Evolutionary conservation across 1,140 invertebrate species (phyloP).

Genomic region (Drosophila micromelanica): DNA sequence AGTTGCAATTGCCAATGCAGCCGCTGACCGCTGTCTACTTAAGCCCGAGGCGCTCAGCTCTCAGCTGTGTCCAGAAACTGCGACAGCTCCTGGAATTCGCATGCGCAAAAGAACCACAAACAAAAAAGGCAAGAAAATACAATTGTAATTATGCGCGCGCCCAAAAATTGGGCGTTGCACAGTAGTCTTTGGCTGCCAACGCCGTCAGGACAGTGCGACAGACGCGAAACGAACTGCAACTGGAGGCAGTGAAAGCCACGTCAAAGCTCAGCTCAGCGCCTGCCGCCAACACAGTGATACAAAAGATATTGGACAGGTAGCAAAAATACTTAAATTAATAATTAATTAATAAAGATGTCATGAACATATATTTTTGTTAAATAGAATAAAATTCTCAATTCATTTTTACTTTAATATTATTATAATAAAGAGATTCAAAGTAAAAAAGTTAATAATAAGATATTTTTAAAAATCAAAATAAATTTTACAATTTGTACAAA

Average conservation of each 20-base stretch:
- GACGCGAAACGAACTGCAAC: constrained; percentile 13
- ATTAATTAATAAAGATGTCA: too few relatives aligned
- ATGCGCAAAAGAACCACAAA: constrained; percentile 27
- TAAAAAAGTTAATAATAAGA: too few relatives aligned
- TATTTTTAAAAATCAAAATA: too few relatives aligned
- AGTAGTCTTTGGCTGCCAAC: constrained; percentile 76
- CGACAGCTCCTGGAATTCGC: constrained; percentile 77
- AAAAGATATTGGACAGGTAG: too few relatives aligned
- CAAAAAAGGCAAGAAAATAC: constrained; percentile 18
- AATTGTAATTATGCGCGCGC: constrained; percentile 66
- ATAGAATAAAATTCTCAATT: too few relatives aligned
- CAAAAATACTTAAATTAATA: too few relatives aligned
- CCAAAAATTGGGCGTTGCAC: constrained; percentile 70
- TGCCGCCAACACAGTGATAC: constrained; percentile 55
- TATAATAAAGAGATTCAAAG: too few relatives aligned
- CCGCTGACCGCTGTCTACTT: constrained; percentile 26
- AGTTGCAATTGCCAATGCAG: not conserved
- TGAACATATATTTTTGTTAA: too few relatives aligned
- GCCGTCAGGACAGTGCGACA: constrained; percentile 37
- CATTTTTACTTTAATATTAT: too few relatives aligned
- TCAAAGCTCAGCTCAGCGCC: constrained; percentile 31
- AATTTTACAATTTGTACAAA: too few relatives aligned
- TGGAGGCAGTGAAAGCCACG: constrained; percentile 66
- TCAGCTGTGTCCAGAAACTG: constrained; percentile 51
- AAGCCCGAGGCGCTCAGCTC: constrained; percentile 32